Conservation (phyloP, 2,888 invertebrate genomes). For the Calliphora vomitoria region DNA sequence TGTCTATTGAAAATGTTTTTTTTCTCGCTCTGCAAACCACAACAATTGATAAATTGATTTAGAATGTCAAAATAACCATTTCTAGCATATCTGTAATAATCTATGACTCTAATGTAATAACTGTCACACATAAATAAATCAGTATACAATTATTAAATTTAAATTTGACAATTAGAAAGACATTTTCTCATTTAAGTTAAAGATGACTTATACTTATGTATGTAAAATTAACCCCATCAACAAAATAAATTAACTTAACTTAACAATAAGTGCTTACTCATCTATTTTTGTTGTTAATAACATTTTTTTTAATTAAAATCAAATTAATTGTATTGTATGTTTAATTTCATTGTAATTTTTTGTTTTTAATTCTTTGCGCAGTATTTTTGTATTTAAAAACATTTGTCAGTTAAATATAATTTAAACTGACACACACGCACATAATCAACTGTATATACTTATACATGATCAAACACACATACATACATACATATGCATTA, state of each 20-base stretch:
- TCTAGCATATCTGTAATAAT: too few relatives aligned
- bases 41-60: too few relatives aligned
- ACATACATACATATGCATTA: not conserved
- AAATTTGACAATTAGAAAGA: not conserved
- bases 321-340: not conserved
- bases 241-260: not conserved
- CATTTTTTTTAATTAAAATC: slow-evolving; percentile 15
- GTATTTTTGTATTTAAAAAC: slow-evolving; percentile 43
- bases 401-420: slow-evolving; percentile 57
- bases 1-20: too few relatives aligned
- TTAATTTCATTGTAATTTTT: not conserved
- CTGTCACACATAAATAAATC: too few relatives aligned
- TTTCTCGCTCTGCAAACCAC: too few relatives aligned
- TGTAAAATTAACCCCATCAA: not conserved
- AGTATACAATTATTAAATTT: not conserved
- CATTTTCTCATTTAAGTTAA: not conserved
- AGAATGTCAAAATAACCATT: too few relatives aligned
- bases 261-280: not conserved
- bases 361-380: not conserved
- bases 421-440: slow-evolving; percentile 16
- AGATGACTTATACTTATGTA: not conserved
- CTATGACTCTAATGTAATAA: too few relatives aligned
- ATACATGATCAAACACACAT: not conserved
- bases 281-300: not conserved
- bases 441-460: not conserved